Conservation (phyloP, 64 coral and sea anemone genomes). For the Actinia equina region DNA sequence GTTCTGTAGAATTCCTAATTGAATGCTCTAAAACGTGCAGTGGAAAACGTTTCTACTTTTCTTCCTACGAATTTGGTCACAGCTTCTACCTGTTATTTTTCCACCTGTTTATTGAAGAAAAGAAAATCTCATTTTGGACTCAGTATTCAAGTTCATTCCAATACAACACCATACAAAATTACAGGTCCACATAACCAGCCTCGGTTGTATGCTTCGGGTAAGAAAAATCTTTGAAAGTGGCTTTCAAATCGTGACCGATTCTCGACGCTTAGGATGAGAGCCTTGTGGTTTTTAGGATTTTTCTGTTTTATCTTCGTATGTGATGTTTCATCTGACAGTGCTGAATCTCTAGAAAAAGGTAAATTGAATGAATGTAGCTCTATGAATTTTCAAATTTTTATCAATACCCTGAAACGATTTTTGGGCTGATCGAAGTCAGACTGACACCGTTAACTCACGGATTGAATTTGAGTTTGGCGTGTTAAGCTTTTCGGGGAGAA, state of each 20-base stretch:
- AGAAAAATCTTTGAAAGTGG: neutral
- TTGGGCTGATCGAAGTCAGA: too few relatives aligned
- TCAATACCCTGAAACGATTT: neutral
- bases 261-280: neutral
- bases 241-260: neutral
- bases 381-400: too few relatives aligned
- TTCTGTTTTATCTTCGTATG: neutral
- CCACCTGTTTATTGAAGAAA: too few relatives aligned
- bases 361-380: neutral
- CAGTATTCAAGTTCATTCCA: neutral
- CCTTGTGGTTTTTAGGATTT: neutral
- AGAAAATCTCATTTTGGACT: neutral
- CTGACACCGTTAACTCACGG: too few relatives aligned
- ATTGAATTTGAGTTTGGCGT: too few relatives aligned
- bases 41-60: too few relatives aligned
- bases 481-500: too few relatives aligned
- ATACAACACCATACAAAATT: neutral
- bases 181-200: neutral
- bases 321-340: neutral
- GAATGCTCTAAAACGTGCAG: too few relatives aligned
- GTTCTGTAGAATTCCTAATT: too few relatives aligned
- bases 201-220: neutral
- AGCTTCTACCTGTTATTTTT: too few relatives aligned
- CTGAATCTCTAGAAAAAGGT: constrained; percentile 25
- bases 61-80: too few relatives aligned